A percentile compares a stretch with the other conserved stretches of the same genome.
Conservation (phyloP, 2,888 invertebrate species). For the Phytoseiulus persimilis region DNA sequence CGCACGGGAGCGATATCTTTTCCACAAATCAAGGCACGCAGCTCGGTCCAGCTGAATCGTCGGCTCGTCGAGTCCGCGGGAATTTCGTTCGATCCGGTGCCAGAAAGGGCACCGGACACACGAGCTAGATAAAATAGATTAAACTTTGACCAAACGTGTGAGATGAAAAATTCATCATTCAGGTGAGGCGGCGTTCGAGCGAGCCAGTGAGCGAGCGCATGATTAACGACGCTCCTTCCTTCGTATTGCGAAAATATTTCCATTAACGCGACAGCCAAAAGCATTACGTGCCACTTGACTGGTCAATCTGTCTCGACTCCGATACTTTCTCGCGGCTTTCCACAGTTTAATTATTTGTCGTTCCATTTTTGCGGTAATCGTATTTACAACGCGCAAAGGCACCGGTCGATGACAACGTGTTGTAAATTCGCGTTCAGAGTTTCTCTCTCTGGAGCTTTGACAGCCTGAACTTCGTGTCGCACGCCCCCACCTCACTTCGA, state of each 20-base stretch:
- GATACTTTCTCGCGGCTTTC: not conserved
- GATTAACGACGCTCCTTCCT: not conserved
- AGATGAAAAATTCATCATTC: constrained; percentile 5
- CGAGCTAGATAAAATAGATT: not conserved
- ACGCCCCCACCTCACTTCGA: too few relatives aligned
- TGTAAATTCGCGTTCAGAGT: too few relatives aligned
- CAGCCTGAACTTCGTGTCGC: too few relatives aligned
- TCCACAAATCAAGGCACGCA: not conserved
- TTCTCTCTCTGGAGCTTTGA: too few relatives aligned
- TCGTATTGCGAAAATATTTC: not conserved
- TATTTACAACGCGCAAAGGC: not conserved
- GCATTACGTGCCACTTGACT: not conserved
- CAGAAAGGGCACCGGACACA: not conserved
- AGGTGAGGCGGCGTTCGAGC: not conserved
- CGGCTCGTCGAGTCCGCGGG: not conserved
- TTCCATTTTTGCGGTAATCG: not conserved
- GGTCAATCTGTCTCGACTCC: not conserved
- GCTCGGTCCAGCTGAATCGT: not conserved
- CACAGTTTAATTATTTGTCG: not conserved
- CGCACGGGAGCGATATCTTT: not conserved
- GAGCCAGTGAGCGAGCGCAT: not conserved
- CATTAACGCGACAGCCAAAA: not conserved
- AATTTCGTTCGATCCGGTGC: not conserved
- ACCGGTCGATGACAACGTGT: not conserved
- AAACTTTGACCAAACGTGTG: not conserved